These are phyloP conservation scores for Chymomyza caudatula DNA, from an alignment of 2,888 invertebrate genomes.

Conservation along the genomic window DNA sequence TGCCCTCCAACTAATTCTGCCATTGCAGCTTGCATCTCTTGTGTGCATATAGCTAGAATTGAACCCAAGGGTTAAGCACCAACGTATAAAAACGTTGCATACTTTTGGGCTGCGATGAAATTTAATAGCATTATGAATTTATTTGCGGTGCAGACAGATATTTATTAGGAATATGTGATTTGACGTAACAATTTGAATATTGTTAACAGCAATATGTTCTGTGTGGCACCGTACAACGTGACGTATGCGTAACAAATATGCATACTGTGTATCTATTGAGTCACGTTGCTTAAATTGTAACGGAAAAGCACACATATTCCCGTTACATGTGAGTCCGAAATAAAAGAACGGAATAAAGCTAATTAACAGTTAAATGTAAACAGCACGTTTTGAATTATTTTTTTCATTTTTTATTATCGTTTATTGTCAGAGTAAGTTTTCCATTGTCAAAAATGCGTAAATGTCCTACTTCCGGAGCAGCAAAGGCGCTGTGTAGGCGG, in stretches of 20 bases:
- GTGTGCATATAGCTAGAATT: no score
- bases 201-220: not conserved
- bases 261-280: constrained; percentile 26
- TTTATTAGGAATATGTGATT: no score
- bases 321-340: not conserved
- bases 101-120: constrained; percentile 18
- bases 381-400: constrained; percentile 12
- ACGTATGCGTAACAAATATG: not conserved
- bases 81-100: constrained; percentile 1
- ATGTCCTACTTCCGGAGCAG: not conserved
- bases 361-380: not conserved
- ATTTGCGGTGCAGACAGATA: no score
- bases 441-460: not conserved
- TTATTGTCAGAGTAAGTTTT: not conserved
- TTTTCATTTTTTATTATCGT: constrained; percentile 29
- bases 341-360: not conserved
- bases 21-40: no score
- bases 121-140: not conserved
- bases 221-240: not conserved
- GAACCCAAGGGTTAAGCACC: not conserved
- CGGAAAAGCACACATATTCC: constrained; percentile 30
- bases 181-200: not conserved
- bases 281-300: no score
- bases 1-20: no score
- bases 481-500: constrained; percentile 23